phyloP scores from a whole-genome alignment of 2,888 invertebrate species.

The Andrena praecox region DNA sequence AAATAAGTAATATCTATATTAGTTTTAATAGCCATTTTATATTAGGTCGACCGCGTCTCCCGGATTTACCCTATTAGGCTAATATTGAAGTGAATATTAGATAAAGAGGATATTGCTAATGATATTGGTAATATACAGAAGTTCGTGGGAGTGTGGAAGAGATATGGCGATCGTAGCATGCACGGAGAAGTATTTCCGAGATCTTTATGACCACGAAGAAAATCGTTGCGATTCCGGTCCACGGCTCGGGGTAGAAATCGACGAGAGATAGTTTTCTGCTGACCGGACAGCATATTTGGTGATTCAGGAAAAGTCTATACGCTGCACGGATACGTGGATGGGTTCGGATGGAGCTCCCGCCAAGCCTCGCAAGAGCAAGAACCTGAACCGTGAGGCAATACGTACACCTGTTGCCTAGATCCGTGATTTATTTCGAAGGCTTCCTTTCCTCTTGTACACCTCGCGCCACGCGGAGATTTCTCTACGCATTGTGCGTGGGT shows the following conservation, averaged over 20 bases:
- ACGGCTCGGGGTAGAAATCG: constrained; percentile 30
- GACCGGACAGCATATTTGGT: constrained; percentile 55
- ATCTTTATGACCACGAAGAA: constrained; percentile 18
- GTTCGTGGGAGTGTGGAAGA: not conserved
- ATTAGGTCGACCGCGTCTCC: too few species aligned
- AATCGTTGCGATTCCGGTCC: constrained; percentile 23
- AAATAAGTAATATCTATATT: too few species aligned
- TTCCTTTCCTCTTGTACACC: constrained; percentile 65
- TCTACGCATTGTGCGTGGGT: constrained; percentile 61
- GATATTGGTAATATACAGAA: too few species aligned
- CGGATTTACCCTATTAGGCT: too few species aligned
- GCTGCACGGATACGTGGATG: constrained; percentile 54
- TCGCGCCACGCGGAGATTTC: constrained; percentile 56
- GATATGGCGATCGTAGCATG: not conserved
- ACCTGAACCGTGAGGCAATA: constrained; percentile 72
- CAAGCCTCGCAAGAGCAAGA: constrained; percentile 62
- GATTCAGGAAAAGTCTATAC: constrained; percentile 66
- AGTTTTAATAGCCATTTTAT: too few species aligned
- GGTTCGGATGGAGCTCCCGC: constrained; percentile 54
- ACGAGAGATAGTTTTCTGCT: constrained; percentile 50
- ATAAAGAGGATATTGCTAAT: too few species aligned
- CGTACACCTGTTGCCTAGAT: constrained; percentile 79
- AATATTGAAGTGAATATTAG: too few species aligned
- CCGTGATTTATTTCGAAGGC: constrained; percentile 74
- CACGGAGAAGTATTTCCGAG: not conserved